Evolutionary conservation across 2,113 vertebrate genomes (phyloP).

Genomic region (Oreochromis tanganicae): DNA sequence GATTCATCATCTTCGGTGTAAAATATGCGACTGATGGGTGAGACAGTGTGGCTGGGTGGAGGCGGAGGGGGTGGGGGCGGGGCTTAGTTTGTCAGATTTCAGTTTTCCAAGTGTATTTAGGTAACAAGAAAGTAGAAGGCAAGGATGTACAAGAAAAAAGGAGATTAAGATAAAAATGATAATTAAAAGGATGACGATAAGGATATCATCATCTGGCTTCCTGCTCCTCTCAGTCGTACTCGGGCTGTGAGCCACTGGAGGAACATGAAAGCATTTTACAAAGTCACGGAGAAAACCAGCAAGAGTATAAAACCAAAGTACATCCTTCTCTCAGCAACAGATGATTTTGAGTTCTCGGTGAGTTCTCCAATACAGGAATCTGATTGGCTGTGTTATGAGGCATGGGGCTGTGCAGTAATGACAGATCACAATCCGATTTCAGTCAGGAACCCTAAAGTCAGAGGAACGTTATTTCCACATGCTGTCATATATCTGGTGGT

Average conservation of each 20-base stretch:
- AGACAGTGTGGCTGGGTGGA: not conserved
- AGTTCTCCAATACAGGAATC: not conserved
- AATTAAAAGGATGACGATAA: not conserved
- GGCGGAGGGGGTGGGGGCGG: not conserved
- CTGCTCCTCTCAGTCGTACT: not conserved
- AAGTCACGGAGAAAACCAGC: not conserved
- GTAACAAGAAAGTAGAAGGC: not conserved
- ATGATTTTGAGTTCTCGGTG: not conserved
- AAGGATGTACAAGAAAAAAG: not conserved
- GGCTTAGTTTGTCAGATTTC: not conserved
- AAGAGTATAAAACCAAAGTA: not conserved
- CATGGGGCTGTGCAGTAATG: not conserved
- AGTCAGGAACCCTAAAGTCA: not conserved
- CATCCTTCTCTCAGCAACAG: not conserved
- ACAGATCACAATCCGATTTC: not conserved
- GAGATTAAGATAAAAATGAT: not conserved
- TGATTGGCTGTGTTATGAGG: not conserved
- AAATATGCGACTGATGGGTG: slow-evolving; percentile 24
- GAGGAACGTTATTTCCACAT: not conserved
- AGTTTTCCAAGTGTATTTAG: not conserved
- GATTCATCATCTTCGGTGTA: slow-evolving; percentile 47
- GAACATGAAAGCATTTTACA: not conserved
- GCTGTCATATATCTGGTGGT: not conserved
- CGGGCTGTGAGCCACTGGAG: not conserved
- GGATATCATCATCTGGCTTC: not conserved